phyloP scores from a whole-genome alignment of 2,797 vertebrate species.

The Craterocephalus amniculus region DNA sequence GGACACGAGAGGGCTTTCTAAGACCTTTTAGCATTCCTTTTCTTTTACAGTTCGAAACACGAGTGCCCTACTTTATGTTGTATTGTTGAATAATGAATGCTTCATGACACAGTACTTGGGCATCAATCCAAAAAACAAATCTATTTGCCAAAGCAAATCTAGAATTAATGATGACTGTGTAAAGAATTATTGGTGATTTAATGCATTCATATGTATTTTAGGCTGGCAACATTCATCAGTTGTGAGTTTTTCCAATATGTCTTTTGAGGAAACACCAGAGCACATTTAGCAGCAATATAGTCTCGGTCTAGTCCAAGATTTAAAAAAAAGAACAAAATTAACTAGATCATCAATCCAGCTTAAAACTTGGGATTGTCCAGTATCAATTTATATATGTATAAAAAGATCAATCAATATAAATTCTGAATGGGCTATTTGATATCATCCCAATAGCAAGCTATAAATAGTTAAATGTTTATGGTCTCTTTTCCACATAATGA shows the following conservation, averaged over 20 bases:
- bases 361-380: slow-evolving; percentile 14
- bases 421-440: slow-evolving; percentile 44
- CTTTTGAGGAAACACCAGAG: slow-evolving; percentile 47
- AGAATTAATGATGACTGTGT: slow-evolving; percentile 60
- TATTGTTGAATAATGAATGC: slow-evolving; percentile 65
- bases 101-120: slow-evolving; percentile 57
- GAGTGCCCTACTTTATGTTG: slow-evolving; percentile 51
- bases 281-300: slow-evolving; percentile 33
- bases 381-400: slow-evolving; percentile 51
- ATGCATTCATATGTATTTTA: slow-evolving; percentile 54
- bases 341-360: slow-evolving; percentile 8
- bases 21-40: slow-evolving; percentile 66
- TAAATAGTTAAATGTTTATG: slow-evolving; percentile 37
- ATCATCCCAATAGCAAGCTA: slow-evolving; percentile 14
- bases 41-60: slow-evolving; percentile 53
- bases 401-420: slow-evolving; percentile 31
- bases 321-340: not conserved
- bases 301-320: not conserved
- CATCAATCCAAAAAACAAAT: slow-evolving; percentile 66
- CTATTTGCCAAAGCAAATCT: slow-evolving; percentile 62
- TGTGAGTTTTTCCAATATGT: slow-evolving; percentile 50
- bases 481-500: slow-evolving; percentile 29
- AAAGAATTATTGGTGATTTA: slow-evolving; percentile 60
- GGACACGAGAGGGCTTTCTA: slow-evolving; percentile 61
- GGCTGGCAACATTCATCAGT: slow-evolving; percentile 51